Evolutionary conservation across 2,113 vertebrate species (phyloP).

Genomic region (Fulmarus glacialis): DNA sequence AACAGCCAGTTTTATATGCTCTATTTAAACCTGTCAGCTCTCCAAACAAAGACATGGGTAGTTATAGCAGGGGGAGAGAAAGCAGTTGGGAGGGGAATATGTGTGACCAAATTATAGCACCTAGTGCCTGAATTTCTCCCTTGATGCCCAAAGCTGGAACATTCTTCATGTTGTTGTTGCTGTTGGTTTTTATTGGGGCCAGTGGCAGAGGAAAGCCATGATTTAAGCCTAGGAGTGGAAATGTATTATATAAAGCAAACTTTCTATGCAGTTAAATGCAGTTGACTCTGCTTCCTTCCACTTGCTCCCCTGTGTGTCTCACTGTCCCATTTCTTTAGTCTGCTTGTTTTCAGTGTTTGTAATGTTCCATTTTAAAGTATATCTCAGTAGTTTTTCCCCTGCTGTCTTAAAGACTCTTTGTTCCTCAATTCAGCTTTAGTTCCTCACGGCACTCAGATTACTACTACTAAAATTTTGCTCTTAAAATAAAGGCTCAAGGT

Average conservation of each 20-base stretch:
- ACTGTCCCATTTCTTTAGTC: slow-evolving; percentile 4
- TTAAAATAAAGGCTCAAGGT: not conserved
- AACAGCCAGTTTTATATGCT: not conserved
- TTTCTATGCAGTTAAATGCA: not conserved
- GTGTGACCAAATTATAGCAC: not conserved
- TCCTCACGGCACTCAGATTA: not conserved
- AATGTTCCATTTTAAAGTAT: not conserved
- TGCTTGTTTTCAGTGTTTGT: slow-evolving; percentile 10
- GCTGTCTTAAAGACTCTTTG: not conserved
- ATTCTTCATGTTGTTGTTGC: not conserved
- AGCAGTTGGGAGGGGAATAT: not conserved
- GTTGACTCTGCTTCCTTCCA: not conserved
- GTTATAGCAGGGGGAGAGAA: not conserved
- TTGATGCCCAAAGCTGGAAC: not conserved
- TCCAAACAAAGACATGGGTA: not conserved
- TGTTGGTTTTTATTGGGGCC: not conserved
- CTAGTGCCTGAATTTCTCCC: not conserved
- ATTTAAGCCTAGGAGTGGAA: not conserved
- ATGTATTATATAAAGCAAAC: not conserved
- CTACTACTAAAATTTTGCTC: not conserved
- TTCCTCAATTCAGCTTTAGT: not conserved
- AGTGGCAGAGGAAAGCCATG: not conserved
- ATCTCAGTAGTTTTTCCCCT: not conserved
- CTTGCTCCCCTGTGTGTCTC: not conserved
- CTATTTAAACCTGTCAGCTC: slow-evolving; percentile 11